phyloP scores from a whole-genome alignment of 2,888 invertebrate species.

The Punctoribates punctum region DNA sequence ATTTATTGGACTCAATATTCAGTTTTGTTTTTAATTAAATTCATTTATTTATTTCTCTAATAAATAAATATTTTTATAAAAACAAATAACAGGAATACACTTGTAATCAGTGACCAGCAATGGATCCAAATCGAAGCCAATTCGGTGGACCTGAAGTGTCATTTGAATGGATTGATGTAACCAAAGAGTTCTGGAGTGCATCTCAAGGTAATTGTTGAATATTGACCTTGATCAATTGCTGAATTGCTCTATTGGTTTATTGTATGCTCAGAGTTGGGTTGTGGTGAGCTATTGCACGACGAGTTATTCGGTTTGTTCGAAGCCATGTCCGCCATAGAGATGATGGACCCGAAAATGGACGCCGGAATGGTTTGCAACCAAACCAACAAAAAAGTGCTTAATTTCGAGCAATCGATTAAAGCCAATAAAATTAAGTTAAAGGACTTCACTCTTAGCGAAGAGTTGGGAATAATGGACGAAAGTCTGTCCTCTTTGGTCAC shows the following conservation, averaged over 20 bases:
- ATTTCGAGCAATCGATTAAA: slow-evolving; percentile 80
- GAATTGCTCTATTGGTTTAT: slow-evolving; percentile 41
- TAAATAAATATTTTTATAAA: no score
- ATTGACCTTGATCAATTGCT: slow-evolving; percentile 33
- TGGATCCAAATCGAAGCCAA: background rate
- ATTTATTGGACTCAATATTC: no score
- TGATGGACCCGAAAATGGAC: slow-evolving; percentile 99
- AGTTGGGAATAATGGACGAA: slow-evolving; percentile 90
- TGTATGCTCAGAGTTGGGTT: slow-evolving; percentile 64
- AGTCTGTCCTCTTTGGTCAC: slow-evolving; percentile 87
- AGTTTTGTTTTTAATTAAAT: no score
- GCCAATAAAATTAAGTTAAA: slow-evolving; percentile 72
- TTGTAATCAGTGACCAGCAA: background rate
- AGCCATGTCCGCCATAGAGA: slow-evolving; percentile 99
- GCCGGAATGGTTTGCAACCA: slow-evolving; percentile 95
- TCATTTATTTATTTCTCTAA: no score
- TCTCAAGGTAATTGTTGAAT: slow-evolving; percentile 58
- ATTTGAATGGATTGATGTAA: slow-evolving; percentile 64
- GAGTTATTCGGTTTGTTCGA: slow-evolving; percentile 73
- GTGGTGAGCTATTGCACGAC: slow-evolving; percentile 89
- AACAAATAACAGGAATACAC: no score
- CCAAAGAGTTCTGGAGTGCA: slow-evolving; percentile 63
- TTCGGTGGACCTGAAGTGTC: slow-evolving; percentile 3
- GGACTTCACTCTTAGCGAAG: slow-evolving; percentile 69
- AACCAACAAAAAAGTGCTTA: slow-evolving; percentile 68